Evolutionary conservation across 2,888 invertebrate species (phyloP), one percentile per base, ranked within the genome.

Genomic region (Loripinus fragilis): DNA sequence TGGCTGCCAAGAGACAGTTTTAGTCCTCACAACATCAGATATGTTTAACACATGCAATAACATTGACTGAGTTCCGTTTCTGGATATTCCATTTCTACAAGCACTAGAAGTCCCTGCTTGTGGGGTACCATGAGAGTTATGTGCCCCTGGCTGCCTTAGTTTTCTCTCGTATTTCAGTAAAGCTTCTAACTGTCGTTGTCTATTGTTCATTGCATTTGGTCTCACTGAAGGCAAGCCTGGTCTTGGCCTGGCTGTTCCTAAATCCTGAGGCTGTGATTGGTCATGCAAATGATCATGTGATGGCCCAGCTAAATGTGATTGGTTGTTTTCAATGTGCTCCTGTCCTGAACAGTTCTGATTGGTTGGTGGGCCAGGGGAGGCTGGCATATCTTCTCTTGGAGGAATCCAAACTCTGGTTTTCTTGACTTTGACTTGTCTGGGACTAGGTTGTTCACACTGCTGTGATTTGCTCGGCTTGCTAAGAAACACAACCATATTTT

Each of bases 41-140:
- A 98, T 96, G 94, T 98, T 98, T 87, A 98, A 95, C 20, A 97
- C 96, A 94, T 97, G 98, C 94, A 98, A 95, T 30, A 96, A 96
- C 91, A 98, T 95, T 30, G 96, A 96, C 0, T 81, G 74, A 0
- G 81, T 72, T 20, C 50, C 42, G 38, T 71, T 75, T 50, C 71
- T 71, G 17, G 76, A 75, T 17, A 60, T 33, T 1, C 60, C 60
- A 35, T 71, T 74, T 42, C 25, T 30, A 30, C 64, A 65, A 30
- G 71, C 52, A 30, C 70, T 60, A 48, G 85, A 55, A 48, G 81
- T 50, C 12, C 48, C 65, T 12, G 71, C 28, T 41, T 76, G 42
- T 12, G 64, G 60, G 20, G 20, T 17, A 42, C 23, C 45, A 20
- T 48, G 20, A 17, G 72, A 64, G 70, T 71, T 65, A 17, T 81